Evolutionary conservation across 2,113 vertebrate genomes (phyloP).

Genomic region (Aythya baeri): DNA sequence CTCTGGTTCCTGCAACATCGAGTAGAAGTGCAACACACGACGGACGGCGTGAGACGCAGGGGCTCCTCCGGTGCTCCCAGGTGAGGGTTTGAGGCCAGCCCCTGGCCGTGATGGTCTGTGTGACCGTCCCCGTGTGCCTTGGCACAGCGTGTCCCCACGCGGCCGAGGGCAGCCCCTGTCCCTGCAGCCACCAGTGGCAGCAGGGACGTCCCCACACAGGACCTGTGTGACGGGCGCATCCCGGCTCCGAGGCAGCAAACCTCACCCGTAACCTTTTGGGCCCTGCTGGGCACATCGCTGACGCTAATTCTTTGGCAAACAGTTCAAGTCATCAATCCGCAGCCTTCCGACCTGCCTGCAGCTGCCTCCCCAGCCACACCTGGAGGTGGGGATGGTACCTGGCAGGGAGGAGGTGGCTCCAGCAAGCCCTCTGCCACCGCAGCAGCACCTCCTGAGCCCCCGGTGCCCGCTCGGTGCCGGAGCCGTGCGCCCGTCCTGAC

Average conservation of each 20-base stretch:
- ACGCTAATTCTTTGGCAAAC: not conserved
- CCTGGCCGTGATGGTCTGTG: not conserved
- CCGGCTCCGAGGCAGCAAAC: not conserved
- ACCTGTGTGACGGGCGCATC: rapidly evolving
- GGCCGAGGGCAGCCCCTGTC: not conserved
- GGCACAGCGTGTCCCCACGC: rapidly evolving
- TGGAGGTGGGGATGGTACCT: not conserved
- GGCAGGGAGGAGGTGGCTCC: not conserved
- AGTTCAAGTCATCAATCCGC: not conserved
- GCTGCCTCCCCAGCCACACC: not conserved
- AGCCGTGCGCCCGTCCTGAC: not conserved
- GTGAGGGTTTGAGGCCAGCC: not conserved
- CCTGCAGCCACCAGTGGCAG: not conserved
- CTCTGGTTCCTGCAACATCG: not conserved
- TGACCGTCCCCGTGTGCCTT: rapidly evolving
- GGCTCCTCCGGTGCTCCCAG: rapidly evolving
- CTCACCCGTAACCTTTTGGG: not conserved
- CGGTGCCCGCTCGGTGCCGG: not conserved
- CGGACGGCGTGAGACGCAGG: rapidly evolving
- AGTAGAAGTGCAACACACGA: not conserved
- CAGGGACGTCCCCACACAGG: rapidly evolving
- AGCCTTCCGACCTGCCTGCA: not conserved
- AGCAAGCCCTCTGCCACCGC: not conserved
- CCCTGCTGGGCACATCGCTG: not conserved
- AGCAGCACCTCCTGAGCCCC: not conserved